Evolutionary conservation across 2,113 vertebrate species (phyloP).

Genomic region (Haplochromis burtoni): DNA sequence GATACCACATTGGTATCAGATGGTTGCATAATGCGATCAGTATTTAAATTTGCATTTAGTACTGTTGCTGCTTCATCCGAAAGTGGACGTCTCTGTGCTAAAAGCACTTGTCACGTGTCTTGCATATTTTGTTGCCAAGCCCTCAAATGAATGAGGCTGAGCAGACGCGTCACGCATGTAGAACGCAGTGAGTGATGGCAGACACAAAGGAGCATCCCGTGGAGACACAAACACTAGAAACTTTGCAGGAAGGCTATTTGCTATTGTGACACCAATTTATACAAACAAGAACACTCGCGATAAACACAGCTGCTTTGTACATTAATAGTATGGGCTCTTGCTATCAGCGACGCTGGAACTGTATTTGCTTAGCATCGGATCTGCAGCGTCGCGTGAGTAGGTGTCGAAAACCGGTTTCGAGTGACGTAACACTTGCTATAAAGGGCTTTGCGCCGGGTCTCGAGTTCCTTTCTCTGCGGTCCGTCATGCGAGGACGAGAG

Average conservation of each 20-base stretch:
- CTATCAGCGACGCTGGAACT: neutral
- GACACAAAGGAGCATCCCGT: neutral
- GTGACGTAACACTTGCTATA: slow-evolving; percentile 33
- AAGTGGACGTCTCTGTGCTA: neutral
- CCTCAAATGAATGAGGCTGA: neutral
- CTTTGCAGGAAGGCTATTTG: neutral
- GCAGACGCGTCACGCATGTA: neutral
- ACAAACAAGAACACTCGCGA: neutral
- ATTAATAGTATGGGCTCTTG: neutral
- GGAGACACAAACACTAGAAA: neutral
- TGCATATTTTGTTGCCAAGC: neutral
- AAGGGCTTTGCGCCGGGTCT: accelerated
- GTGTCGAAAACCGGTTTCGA: neutral
- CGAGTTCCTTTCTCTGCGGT: accelerated
- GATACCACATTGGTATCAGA: neutral
- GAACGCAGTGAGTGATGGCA: neutral
- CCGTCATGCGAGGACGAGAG: accelerated
- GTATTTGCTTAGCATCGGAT: neutral
- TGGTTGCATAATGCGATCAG: neutral
- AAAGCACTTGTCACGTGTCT: neutral
- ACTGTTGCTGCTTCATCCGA: neutral
- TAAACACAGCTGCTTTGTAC: neutral
- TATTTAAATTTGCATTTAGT: neutral
- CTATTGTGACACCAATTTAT: neutral
- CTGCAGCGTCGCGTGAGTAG: neutral